Evolutionary conservation across 2,888 invertebrate genomes (phyloP).

Genomic region (Mantis religiosa): DNA sequence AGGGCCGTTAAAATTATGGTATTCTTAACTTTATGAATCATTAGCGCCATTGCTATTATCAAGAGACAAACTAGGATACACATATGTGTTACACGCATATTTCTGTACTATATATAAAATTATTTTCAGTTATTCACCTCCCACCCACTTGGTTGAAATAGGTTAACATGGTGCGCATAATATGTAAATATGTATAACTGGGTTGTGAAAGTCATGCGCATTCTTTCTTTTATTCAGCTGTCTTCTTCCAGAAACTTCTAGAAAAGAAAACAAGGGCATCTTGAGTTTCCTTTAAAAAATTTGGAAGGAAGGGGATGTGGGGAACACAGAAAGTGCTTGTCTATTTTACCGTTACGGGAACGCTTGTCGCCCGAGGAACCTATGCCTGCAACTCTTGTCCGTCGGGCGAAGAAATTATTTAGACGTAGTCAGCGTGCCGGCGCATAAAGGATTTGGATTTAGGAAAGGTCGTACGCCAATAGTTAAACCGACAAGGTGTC

Average conservation of each 20-base stretch:
- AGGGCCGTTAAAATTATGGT: no score
- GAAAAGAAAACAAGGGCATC: not conserved
- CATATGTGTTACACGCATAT: no score
- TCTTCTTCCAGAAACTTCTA: not conserved
- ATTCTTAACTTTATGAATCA: no score
- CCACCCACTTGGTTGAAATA: not conserved
- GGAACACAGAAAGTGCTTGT: not conserved
- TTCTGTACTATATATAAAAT: no score
- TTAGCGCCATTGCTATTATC: no score
- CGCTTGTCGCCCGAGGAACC: not conserved
- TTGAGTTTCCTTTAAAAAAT: not conserved
- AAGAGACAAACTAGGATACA: no score
- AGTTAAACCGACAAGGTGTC: not conserved
- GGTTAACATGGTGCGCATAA: not conserved
- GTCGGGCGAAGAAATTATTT: not conserved
- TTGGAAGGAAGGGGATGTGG: not conserved
- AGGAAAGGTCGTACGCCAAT: not conserved
- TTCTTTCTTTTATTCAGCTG: not conserved
- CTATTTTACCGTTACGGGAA: not conserved
- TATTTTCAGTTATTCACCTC: no score
- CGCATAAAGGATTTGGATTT: not conserved
- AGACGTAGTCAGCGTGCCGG: not conserved
- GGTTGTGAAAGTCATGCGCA: not conserved
- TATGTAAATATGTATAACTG: not conserved
- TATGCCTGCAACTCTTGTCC: not conserved